Evolutionary conservation across 1,140 invertebrate species (phyloP).

Genomic region (Sitophilus oryzae): DNA sequence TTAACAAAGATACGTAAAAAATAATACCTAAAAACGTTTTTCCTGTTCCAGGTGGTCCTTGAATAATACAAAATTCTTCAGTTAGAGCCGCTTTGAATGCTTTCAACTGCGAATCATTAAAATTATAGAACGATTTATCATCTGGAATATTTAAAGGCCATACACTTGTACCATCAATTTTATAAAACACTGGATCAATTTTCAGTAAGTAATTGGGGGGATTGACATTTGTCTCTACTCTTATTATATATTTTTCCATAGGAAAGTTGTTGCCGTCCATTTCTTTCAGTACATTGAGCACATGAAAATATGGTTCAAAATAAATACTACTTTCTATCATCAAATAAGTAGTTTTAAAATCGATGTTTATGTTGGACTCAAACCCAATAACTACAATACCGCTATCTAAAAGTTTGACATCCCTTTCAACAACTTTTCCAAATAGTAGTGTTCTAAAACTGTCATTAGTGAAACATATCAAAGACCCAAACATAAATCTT

Average conservation of each 20-base stretch:
- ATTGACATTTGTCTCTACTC: constrained; percentile 40
- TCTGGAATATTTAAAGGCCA: constrained; percentile 13
- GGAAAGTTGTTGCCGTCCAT: constrained; percentile 51
- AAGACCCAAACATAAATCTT: constrained; percentile 63
- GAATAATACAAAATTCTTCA: constrained; percentile 66
- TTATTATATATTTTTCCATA: constrained; percentile 53
- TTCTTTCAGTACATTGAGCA: constrained; percentile 54
- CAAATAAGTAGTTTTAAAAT: constrained; percentile 44
- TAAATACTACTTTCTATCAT: constrained; percentile 64
- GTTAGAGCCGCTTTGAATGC: constrained; percentile 56
- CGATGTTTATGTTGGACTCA: constrained; percentile 32
- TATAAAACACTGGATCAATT: constrained; percentile 14
- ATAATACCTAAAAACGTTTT: constrained; percentile 60
- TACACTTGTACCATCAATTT: constrained; percentile 16
- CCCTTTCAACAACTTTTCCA: constrained; percentile 57
- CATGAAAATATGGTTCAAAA: constrained; percentile 62
- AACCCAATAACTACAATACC: constrained; percentile 50
- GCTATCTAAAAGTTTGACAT: constrained; percentile 44
- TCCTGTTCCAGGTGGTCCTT: constrained; percentile 75
- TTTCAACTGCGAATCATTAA: constrained; percentile 54
- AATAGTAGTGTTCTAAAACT: constrained; percentile 62
- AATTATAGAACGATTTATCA: constrained; percentile 34
- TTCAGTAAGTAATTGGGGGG: constrained; percentile 29
- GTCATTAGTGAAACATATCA: constrained; percentile 65
- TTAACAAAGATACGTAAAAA: not conserved